Conservation (phyloP, 2,888 invertebrate species). For the Brenthis hecate region DNA sequence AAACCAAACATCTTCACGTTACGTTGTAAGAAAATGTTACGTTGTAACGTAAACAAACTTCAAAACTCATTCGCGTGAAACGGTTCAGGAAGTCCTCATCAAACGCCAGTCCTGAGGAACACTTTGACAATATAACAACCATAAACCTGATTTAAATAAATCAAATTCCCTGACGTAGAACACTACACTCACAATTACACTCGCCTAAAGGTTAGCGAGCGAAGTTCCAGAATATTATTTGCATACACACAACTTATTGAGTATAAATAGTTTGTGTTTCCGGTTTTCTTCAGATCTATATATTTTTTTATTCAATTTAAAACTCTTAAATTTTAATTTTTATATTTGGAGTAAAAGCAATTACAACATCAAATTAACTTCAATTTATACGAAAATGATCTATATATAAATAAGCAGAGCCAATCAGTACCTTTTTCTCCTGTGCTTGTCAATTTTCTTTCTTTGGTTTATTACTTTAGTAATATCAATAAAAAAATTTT, state of each 20-base stretch:
- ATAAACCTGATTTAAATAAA: constrained; percentile 69
- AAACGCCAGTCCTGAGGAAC: constrained; percentile 61
- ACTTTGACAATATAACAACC: constrained; percentile 69
- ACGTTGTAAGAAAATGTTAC: constrained; percentile 3
- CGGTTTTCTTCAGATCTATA: no score
- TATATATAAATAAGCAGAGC: no score
- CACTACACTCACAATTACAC: constrained; percentile 17
- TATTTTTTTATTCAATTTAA: no score
- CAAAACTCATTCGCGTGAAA: constrained; percentile 63
- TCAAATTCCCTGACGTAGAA: constrained; percentile 56
- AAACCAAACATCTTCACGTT: neutral
- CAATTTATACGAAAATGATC: no score
- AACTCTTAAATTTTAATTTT: no score
- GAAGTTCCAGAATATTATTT: constrained; percentile 2
- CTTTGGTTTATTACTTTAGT: no score
- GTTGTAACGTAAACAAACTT: constrained; percentile 33
- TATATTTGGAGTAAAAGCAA: no score
- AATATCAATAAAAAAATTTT: no score
- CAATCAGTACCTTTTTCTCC: no score
- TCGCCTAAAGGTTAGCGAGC: neutral
- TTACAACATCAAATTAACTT: no score
- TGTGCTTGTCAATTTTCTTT: no score
- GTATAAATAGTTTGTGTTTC: no score
- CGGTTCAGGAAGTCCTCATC: constrained; percentile 60
- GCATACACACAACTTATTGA: neutral